A percentile compares a stretch with the other conserved stretches of the same genome.
Conservation (phyloP, 92 coral and sea anemone genomes). For the Chrysogorgia sp. region DNA sequence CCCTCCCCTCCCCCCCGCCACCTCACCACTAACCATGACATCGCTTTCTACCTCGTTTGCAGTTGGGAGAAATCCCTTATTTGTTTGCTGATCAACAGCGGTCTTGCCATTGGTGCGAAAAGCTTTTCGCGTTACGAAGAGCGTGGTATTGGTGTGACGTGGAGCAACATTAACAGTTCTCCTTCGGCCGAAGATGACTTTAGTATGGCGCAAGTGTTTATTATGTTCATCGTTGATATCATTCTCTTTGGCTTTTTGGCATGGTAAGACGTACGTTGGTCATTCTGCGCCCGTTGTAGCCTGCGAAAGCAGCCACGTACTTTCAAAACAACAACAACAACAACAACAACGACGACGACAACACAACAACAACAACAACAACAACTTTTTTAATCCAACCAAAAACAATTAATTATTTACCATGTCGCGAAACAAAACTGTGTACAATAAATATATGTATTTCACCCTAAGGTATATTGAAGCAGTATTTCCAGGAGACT, state of each 20-base stretch:
- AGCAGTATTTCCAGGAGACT: constrained; percentile 91
- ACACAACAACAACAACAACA: too few species aligned
- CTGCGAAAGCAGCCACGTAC: too few species aligned
- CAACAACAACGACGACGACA: too few species aligned
- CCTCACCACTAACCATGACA: too few species aligned
- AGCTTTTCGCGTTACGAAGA: constrained; percentile 75
- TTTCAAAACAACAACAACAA: too few species aligned
- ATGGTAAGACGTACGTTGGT: too few species aligned
- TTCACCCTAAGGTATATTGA: constrained; percentile 76
- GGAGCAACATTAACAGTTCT: constrained; percentile 68
- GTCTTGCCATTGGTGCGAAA: constrained; percentile 85
- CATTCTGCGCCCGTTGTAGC: too few species aligned
- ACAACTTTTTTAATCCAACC: too few species aligned
- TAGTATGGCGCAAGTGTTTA: constrained; percentile 76
- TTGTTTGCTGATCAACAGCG: constrained; percentile 85
- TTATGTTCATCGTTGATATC: constrained; percentile 72
- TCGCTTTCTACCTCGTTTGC: neutral
- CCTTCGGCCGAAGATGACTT: constrained; percentile 91
- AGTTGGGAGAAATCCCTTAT: constrained; percentile 79
- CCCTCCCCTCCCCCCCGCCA: too few species aligned
- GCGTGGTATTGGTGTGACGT: constrained; percentile 73
- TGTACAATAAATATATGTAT: too few species aligned
- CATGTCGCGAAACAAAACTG: too few species aligned
- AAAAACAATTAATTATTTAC: too few species aligned
- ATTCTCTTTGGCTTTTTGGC: constrained; percentile 67